These are phyloP conservation scores for Zaprionus camerounensis DNA, from an alignment of 1,140 invertebrate species.

Conservation along the genomic window DNA sequence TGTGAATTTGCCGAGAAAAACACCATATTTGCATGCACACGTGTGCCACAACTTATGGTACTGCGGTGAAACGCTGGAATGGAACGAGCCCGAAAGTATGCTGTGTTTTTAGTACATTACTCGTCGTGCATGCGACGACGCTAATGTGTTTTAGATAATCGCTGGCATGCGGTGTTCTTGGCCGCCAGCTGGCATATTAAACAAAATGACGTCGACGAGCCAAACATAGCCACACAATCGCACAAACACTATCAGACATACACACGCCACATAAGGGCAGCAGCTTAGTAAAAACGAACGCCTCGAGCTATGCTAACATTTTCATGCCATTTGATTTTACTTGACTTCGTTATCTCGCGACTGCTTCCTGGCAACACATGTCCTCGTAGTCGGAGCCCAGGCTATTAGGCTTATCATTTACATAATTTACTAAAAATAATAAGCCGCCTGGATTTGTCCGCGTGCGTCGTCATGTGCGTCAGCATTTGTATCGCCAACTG, in stretches of 20 bases:
- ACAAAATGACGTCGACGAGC: conserved; percentile 47
- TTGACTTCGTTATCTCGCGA: conserved; percentile 48
- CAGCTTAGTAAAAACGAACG: conserved; percentile 42
- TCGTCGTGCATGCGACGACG: conserved; percentile 29
- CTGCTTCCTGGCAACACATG: conserved; percentile 53
- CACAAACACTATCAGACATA: too few relatives aligned
- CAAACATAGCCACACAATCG: not conserved
- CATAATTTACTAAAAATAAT: conserved; percentile 69
- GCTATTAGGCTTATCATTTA: conserved; percentile 65
- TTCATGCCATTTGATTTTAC: conserved; percentile 66
- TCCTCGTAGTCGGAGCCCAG: conserved; percentile 25
- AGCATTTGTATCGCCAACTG: conserved; percentile 22
- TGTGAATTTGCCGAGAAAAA: conserved; percentile 52
- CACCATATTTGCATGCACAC: conserved; percentile 31
- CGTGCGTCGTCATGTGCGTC: not conserved
- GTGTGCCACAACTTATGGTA: not conserved
- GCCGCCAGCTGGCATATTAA: conserved; percentile 57
- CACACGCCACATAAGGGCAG: conserved; percentile 11
- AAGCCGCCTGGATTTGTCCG: conserved; percentile 49
- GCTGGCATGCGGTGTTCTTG: conserved; percentile 43
- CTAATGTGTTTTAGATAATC: conserved; percentile 70
- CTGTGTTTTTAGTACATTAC: conserved; percentile 38
- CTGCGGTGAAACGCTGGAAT: not conserved
- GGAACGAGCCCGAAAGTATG: conserved; percentile 3
- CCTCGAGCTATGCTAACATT: conserved; percentile 58